Evolutionary conservation across 1,140 invertebrate species (phyloP), one percentile per base, ranked within the genome.

Genomic region (Amphibalanus amphitrite): DNA sequence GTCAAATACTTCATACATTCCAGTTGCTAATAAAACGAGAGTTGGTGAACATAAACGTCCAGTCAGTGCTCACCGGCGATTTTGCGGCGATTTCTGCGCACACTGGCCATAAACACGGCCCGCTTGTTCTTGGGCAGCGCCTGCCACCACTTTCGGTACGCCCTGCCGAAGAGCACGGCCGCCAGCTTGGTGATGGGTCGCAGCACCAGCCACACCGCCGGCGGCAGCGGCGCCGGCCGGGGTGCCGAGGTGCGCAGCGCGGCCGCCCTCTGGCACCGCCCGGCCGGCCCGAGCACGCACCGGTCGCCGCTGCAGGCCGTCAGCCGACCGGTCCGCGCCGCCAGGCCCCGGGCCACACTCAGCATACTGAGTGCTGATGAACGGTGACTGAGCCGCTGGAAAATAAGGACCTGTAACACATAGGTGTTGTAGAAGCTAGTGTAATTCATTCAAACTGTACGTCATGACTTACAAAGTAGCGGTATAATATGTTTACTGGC

Each of bases 91-190:
- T 78, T 77, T 76, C 76, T 80, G 64, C 73, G 77, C 13, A 81
- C 30, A 59, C 74, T 74, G 10, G 73, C 69, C 28, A 75, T 69
- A 47, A 81, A 77, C 8, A 77, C 40, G 30, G 73, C 67, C 67
- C 77, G 79, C 69, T 78, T 76, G 68, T 81, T 74, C 0, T 76
- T 72, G 15, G 80, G 79, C 73, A 83, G 77, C 6, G 72, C 77
- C 69, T 76, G 69, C 81, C 82, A 86, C 83, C 83, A 85, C 74
- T 76, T 81, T 73, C 81, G 80, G 33, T 84, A 73, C 65, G 72
- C 72, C 70, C 82, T 74, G 15, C 82, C 82, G 73, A 79, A 76
- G 20, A 81, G 17, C 26, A 80, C 74, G 3, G 81, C 78, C 0
- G 76, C 72, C 47, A 82, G 25, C 71, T 79, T 76, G 20, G 79